phyloP scores from a whole-genome alignment of 1,140 invertebrate species.

The Lordiphosa clarofinis region DNA sequence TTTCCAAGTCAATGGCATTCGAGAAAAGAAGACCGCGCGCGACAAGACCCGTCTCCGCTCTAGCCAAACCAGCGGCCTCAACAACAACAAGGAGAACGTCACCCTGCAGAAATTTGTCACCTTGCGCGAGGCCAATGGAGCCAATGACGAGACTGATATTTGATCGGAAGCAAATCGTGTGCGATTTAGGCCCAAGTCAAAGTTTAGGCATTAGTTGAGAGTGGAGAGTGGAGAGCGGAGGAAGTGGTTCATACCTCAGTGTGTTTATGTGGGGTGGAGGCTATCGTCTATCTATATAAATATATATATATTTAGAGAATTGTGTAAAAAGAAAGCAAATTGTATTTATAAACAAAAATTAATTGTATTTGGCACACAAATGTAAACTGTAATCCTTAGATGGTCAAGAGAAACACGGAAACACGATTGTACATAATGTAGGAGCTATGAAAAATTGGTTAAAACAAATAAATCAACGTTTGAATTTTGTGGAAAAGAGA shows the following conservation, averaged over 20 bases:
- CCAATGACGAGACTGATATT: constrained; percentile 72
- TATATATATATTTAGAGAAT: constrained; percentile 13
- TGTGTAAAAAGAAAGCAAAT: constrained; percentile 34
- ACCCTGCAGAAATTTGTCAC: constrained; percentile 67
- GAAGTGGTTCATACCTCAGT: constrained; percentile 58
- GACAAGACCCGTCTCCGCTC: constrained; percentile 31
- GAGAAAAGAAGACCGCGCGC: constrained; percentile 42
- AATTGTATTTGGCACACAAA: constrained; percentile 25
- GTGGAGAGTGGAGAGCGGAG: too few species aligned
- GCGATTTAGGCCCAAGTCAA: constrained; percentile 51
- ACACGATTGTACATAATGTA: constrained; percentile 44
- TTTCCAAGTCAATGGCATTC: constrained; percentile 62
- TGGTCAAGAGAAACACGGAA: neutral
- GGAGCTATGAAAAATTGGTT: constrained; percentile 36
- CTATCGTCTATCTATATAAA: constrained; percentile 30
- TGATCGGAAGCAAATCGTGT: constrained; percentile 48
- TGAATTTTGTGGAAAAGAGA: constrained; percentile 2
- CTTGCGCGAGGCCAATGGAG: constrained; percentile 57
- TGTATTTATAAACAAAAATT: constrained; percentile 48
- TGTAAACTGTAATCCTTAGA: neutral
- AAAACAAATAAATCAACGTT: constrained; percentile 23
- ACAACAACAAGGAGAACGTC: constrained; percentile 62
- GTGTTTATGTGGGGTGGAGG: constrained; percentile 62
- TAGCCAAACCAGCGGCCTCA: constrained; percentile 3
- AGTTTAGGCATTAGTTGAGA: constrained; percentile 44